These are phyloP conservation scores for Atta colombica DNA, from an alignment of 1,140 invertebrate species.

Conservation along the genomic window DNA sequence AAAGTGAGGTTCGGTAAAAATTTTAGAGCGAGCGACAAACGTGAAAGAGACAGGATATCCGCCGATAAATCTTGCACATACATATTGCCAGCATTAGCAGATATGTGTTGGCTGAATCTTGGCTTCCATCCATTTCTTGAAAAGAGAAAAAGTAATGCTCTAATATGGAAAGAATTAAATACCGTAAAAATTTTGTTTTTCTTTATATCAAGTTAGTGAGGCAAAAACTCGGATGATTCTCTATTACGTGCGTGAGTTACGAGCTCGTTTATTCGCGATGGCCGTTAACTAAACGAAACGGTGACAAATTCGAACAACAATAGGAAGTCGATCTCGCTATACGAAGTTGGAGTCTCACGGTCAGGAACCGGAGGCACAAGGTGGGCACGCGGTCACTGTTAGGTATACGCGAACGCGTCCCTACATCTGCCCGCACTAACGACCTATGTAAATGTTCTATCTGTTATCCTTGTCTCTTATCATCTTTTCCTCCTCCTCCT, in stretches of 20 bases:
- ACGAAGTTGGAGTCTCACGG: constrained; percentile 58
- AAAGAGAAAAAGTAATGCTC: constrained; percentile 1
- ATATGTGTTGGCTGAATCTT: constrained; percentile 19
- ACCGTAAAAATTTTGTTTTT: background rate
- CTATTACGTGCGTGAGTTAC: constrained; percentile 47
- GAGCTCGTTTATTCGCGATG: constrained; percentile 47
- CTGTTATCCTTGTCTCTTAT: constrained; percentile 85
- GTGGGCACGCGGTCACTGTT: constrained; percentile 28
- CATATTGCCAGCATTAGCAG: constrained; percentile 26
- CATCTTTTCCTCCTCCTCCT: constrained; percentile 79
- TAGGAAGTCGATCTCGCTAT: constrained; percentile 32
- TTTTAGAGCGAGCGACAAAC: background rate
- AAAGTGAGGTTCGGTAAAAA: constrained; percentile 4
- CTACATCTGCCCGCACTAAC: constrained; percentile 78
- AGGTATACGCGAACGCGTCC: constrained; percentile 52
- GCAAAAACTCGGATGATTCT: constrained; percentile 26
- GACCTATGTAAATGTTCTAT: constrained; percentile 85
- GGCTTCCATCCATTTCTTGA: constrained; percentile 28
- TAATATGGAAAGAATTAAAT: background rate
- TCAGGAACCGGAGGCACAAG: constrained; percentile 64
- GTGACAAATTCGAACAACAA: constrained; percentile 36
- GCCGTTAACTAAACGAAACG: constrained; percentile 39
- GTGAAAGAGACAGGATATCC: constrained; percentile 43
- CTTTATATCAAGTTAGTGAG: background rate
- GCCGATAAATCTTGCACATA: constrained; percentile 37